A percentile compares a stretch with the other conserved stretches of the same genome.
phyloP scores from a whole-genome alignment of 2,888 invertebrate species.

The Calameuta idolon region DNA sequence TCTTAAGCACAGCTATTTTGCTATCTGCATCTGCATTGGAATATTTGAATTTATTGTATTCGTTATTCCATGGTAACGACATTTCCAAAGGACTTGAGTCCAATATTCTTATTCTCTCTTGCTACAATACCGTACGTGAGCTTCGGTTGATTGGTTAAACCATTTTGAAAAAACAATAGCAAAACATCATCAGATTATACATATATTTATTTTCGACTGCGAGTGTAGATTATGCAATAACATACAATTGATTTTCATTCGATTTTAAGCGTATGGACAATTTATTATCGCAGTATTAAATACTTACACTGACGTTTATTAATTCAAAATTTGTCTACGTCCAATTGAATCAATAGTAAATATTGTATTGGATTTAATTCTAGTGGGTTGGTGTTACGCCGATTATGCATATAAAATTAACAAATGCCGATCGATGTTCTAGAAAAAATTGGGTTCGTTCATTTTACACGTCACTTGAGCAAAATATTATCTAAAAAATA shows the following conservation, averaged over 20 bases:
- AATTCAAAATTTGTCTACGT: background rate
- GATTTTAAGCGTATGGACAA: background rate
- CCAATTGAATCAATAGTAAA: background rate
- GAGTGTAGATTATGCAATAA: background rate
- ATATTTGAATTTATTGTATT: background rate
- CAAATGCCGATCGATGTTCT: background rate
- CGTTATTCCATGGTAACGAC: background rate
- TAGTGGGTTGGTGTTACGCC: background rate
- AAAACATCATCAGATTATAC: background rate
- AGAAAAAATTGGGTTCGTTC: background rate
- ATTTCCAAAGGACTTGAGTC: background rate
- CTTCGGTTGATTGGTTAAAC: background rate
- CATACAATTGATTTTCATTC: background rate
- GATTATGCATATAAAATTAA: background rate
- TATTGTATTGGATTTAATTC: background rate
- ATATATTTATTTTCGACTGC: background rate
- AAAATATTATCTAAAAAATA: too few relatives aligned
- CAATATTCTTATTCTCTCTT: background rate
- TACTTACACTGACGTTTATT: background rate
- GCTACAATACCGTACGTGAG: background rate
- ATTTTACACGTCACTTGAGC: too few relatives aligned
- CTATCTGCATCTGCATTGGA: background rate
- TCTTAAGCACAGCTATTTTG: background rate
- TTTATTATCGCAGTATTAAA: background rate
- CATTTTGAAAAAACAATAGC: background rate